phyloP scores from a whole-genome alignment of 2,113 vertebrate genomes.

The Psophia crepitans region DNA sequence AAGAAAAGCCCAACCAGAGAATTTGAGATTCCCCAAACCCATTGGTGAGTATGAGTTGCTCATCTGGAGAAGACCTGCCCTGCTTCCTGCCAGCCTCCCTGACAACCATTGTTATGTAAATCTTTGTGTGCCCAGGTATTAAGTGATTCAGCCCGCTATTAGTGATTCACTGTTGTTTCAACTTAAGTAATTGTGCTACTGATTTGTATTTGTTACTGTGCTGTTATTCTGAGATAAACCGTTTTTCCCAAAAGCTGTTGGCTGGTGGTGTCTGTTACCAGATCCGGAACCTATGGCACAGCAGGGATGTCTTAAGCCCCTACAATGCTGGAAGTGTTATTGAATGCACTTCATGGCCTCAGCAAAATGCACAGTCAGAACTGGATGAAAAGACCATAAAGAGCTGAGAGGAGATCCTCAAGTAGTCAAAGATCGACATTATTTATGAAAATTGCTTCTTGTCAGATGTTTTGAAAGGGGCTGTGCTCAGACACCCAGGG shows the following conservation, averaged over 20 bases:
- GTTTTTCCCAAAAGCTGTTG: not conserved
- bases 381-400: not conserved
- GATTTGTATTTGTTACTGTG: not conserved
- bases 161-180: not conserved
- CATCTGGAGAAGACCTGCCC: not conserved
- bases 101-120: fast-evolving
- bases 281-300: not conserved
- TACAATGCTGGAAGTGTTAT: not conserved
- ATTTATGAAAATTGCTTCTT: not conserved
- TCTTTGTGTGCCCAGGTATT: not conserved
- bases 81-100: not conserved
- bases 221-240: not conserved
- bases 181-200: not conserved
- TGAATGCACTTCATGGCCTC: not conserved
- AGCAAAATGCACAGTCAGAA: not conserved
- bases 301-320: not conserved
- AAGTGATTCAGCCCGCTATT: not conserved
- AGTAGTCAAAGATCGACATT: not conserved
- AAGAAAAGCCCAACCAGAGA: not conserved
- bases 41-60: not conserved
- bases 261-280: not conserved
- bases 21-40: not conserved
- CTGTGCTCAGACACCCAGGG: not conserved
- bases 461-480: not conserved
- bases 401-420: not conserved